Evolutionary conservation across 2,888 invertebrate genomes (phyloP).

Genomic region (Copidosoma aretas): DNA sequence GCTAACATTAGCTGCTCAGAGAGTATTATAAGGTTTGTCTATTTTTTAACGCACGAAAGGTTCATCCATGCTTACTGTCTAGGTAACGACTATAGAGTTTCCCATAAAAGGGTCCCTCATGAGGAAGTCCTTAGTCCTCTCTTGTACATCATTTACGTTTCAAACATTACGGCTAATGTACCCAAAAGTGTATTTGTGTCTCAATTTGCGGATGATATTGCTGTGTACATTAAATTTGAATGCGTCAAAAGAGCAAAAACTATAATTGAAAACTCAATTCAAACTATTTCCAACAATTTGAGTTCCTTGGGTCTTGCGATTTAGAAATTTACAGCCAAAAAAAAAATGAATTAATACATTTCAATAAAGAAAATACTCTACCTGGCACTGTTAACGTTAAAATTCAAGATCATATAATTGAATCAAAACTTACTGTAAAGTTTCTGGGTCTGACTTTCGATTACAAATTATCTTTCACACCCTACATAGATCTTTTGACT

Average conservation of each 20-base stretch:
- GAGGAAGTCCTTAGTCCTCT: not conserved
- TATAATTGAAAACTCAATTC: not conserved
- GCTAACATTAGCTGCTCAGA: too few species aligned
- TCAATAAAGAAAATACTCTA: not conserved
- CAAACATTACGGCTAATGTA: not conserved
- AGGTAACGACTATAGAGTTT: too few species aligned
- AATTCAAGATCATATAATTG: not conserved
- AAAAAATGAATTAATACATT: not conserved
- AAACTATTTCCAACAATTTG: not conserved
- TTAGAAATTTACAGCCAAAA: not conserved
- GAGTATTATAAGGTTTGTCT: too few species aligned
- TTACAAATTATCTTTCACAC: not conserved
- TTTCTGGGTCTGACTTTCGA: not conserved
- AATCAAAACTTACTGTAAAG: not conserved
- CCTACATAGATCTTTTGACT: not conserved
- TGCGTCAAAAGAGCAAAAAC: not conserved
- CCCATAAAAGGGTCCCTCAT: too few species aligned
- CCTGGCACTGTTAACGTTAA: not conserved
- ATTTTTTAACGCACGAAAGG: too few species aligned
- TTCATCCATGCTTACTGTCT: too few species aligned
- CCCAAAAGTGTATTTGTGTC: not conserved
- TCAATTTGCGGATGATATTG: constrained; percentile 15
- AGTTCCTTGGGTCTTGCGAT: not conserved
- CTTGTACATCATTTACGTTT: not conserved
- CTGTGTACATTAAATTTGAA: not conserved